These are phyloP conservation scores for Cnemophilus loriae DNA, from an alignment of 2,113 vertebrate genomes.

Conservation along the genomic window DNA sequence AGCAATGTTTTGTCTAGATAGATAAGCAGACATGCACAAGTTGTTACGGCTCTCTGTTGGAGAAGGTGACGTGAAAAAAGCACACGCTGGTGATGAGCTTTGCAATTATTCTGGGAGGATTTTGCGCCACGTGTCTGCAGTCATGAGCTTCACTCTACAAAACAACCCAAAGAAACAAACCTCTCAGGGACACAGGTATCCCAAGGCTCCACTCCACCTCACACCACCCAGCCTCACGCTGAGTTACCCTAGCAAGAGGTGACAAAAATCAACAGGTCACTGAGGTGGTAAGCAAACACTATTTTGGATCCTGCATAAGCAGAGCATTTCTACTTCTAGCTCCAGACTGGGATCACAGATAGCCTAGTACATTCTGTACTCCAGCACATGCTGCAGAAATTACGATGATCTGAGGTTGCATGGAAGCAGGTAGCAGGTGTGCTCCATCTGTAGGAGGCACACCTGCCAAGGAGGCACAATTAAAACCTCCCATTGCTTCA, in stretches of 20 bases:
- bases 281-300: neutral
- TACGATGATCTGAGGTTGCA: neutral
- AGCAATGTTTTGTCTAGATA: slow-evolving; percentile 41
- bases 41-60: neutral
- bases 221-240: neutral
- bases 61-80: neutral
- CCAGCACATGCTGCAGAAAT: neutral
- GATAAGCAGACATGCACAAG: slow-evolving; percentile 1
- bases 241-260: neutral
- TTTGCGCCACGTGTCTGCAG: neutral
- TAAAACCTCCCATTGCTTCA: neutral
- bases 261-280: neutral
- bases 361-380: neutral
- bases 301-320: neutral
- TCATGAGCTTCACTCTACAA: neutral
- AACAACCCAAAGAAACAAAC: neutral
- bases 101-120: neutral
- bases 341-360: neutral
- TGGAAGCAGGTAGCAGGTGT: neutral
- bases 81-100: neutral
- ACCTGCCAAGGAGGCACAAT: neutral
- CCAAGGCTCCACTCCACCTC: neutral
- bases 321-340: neutral
- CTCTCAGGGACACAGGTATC: rapidly evolving
- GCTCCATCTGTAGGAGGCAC: neutral